Base-by-base conservation (phyloP, 2,797 vertebrate species). In the Syngnathus rostellatus region DNA sequence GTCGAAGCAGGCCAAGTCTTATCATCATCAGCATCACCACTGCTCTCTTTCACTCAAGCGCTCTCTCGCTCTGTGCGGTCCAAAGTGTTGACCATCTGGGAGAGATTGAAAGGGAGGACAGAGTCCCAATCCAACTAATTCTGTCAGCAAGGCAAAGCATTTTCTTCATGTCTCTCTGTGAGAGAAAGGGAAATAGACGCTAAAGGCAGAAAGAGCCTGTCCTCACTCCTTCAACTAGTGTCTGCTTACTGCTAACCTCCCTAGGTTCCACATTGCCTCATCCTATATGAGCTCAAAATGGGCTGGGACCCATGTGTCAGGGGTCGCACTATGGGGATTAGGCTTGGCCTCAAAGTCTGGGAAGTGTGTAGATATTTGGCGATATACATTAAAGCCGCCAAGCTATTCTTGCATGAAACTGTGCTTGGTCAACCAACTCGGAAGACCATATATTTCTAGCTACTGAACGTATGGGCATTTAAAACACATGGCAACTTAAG, bases 261-360 rank as follows among this genome's bases (percentile, higher is more conserved):
- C 73, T 71, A 65, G 77, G 83, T 86, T 75, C 79, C 83, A 79
- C 79, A 85, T 86, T 89, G 85, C 83, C 84, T 90, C 87, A 89
- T 88, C 82, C 81, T 78, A 85, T 82, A 87, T 85, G 85, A 88
- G 86, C 84, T 89, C 85, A 88, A 90, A 90, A 80, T 83, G 80
- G 83, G 83, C 86, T 82, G 86, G 86, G 85, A 85, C 85, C 83
- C 82, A 84, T 87, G 85, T 87, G 87, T 90, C 87, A 88, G 67
- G 80, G 89, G 87, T 89, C 82, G 73, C 80, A 86, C 87, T 87
- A 80, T 85, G 68, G 87, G 86, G 87, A 88, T 86, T 88, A 84
- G 86, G 86, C 77, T 88, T 88, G 89, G 85, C 86, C 84, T 68
- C 68, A 86, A 85, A 87, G 83, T 82, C 85, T 90, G 89, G 88